Percentiles rank a stretch among this genome's conserved stretches.
Conservation (phyloP, 2,113 vertebrate genomes). For the Abramis brama region DNA sequence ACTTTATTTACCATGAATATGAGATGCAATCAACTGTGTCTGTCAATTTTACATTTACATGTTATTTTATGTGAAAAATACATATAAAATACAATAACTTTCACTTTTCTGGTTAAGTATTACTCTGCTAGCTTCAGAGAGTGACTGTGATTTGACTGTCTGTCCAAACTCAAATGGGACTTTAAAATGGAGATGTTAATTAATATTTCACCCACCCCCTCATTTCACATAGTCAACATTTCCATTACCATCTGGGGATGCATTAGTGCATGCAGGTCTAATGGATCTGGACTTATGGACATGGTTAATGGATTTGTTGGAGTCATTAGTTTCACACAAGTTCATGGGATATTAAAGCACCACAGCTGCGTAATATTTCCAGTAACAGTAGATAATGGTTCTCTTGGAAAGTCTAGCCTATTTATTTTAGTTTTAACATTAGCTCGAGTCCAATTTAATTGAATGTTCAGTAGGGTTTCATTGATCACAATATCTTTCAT, state of each 20-base stretch:
- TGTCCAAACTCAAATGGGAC: constrained; percentile 18
- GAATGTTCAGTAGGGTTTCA: neutral
- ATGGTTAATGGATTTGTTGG: constrained; percentile 18
- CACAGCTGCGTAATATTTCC: neutral
- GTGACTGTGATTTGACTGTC: constrained; percentile 13
- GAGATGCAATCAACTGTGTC: neutral
- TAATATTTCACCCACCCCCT: constrained; percentile 51
- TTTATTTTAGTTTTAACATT: constrained; percentile 13
- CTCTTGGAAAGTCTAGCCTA: neutral
- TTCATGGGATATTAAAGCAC: neutral
- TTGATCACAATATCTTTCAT: neutral
- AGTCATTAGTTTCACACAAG: constrained; percentile 6
- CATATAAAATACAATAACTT: neutral
- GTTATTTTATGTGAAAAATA: neutral
- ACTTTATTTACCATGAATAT: neutral
- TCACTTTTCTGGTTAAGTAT: neutral
- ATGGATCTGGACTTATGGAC: constrained; percentile 32
- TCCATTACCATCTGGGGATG: constrained; percentile 46
- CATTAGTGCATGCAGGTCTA: constrained; percentile 42
- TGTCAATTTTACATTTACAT: neutral
- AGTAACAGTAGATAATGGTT: neutral
- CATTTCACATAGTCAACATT: constrained; percentile 48
- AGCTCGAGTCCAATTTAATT: neutral
- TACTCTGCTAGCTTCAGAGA: neutral
- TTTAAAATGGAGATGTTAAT: constrained; percentile 54